Conservation (phyloP, 1,140 invertebrate genomes). For the Bombyx mandarina region DNA sequence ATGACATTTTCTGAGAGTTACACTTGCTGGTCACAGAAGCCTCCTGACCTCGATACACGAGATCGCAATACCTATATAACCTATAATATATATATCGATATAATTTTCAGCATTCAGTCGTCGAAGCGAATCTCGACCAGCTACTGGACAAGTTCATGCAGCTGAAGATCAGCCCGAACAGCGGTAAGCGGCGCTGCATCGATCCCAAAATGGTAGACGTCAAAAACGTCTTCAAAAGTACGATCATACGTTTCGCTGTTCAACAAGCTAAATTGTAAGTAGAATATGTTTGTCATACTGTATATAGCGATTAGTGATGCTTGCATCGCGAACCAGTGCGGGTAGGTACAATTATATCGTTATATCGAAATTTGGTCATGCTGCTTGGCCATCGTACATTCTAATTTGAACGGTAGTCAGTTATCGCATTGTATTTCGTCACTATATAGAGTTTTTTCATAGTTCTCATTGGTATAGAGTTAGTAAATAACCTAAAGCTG, state of each 20-base stretch:
- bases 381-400: too few species aligned
- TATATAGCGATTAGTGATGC: background rate
- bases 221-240: conserved; percentile 72
- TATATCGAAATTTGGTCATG: too few species aligned
- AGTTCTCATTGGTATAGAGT: too few species aligned
- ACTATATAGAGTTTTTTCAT: too few species aligned
- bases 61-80: too few species aligned
- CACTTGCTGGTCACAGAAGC: too few species aligned
- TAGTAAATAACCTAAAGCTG: too few species aligned
- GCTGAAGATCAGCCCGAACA: conserved; percentile 65
- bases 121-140: conserved; percentile 69
- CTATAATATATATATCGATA: background rate
- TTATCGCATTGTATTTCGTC: too few species aligned
- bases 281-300: background rate
- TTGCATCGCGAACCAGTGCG: background rate
- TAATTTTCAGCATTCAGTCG: conserved; percentile 53
- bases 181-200: conserved; percentile 24
- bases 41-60: too few species aligned
- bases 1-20: too few species aligned
- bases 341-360: background rate
- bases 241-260: conserved; percentile 72
- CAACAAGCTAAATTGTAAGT: conserved; percentile 58
- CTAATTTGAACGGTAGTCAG: too few species aligned
- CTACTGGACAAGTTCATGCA: conserved; percentile 73
- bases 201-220: conserved; percentile 63